A percentile compares a stretch with the other conserved stretches of the same genome.
These are phyloP conservation scores for Rhadinocentrus ornatus DNA, from an alignment of 2,797 vertebrate genomes.

Conservation along the genomic window DNA sequence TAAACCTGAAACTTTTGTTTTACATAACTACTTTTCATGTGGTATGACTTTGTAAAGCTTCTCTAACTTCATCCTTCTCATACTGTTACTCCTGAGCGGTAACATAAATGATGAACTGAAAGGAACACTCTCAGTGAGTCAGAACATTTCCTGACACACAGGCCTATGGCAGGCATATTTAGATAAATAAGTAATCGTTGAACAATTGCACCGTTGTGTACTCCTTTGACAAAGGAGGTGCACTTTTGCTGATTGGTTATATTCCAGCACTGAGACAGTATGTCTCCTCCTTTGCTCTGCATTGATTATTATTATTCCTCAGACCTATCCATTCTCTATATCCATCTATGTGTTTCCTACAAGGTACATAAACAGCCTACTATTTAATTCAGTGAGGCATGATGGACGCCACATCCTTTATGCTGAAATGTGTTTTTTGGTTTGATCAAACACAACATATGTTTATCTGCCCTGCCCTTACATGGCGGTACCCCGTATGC, in stretches of 20 bases:
- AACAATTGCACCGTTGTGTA: constrained; percentile 65
- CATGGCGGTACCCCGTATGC: constrained; percentile 67
- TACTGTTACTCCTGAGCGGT: constrained; percentile 49
- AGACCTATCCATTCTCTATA: constrained; percentile 47
- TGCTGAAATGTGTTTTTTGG: constrained; percentile 67
- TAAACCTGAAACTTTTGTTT: neutral
- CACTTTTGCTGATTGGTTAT: constrained; percentile 70
- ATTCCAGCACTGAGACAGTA: constrained; percentile 63
- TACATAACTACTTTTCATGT: neutral
- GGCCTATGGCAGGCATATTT: constrained; percentile 61
- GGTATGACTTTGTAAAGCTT: constrained; percentile 13
- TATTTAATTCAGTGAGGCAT: constrained; percentile 30
- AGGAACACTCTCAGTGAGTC: constrained; percentile 44
- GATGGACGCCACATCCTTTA: constrained; percentile 62
- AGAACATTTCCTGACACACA: constrained; percentile 66
- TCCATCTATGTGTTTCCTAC: constrained; percentile 38
- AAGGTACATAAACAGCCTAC: constrained; percentile 9
- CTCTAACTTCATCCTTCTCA: constrained; percentile 17
- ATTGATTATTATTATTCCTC: constrained; percentile 56
- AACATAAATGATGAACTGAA: constrained; percentile 40
- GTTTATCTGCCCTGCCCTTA: constrained; percentile 82
- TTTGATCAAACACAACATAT: constrained; percentile 79
- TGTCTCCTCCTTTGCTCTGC: constrained; percentile 65
- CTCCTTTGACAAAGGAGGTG: constrained; percentile 66
- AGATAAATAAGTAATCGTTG: constrained; percentile 70